A percentile compares a stretch with the other conserved stretches of the same genome.
Conservation (phyloP, 2,113 vertebrate genomes). For the Oophaga pumilio region DNA sequence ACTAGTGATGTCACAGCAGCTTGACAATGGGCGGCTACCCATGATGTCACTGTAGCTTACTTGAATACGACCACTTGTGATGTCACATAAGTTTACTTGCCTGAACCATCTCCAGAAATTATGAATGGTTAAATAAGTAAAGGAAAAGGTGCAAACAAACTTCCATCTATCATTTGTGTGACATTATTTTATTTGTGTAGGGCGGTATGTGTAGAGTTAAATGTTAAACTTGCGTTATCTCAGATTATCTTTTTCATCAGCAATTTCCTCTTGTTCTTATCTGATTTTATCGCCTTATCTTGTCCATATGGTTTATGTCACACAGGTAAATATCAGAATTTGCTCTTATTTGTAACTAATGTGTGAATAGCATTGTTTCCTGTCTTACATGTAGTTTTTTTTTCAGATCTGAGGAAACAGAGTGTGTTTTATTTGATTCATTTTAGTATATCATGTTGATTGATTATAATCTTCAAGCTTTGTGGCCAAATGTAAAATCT, state of each 20-base stretch:
- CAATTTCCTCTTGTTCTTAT: constrained; percentile 80
- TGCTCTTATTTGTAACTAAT: background rate
- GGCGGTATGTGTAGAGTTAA: background rate
- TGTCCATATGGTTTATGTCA: constrained; percentile 65
- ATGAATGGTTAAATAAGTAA: no score
- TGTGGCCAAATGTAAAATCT: no score
- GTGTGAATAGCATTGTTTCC: background rate
- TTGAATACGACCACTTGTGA: no score
- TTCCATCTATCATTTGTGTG: background rate
- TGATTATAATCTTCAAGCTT: no score
- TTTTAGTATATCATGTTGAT: no score
- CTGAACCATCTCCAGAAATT: no score
- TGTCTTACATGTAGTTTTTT: background rate
- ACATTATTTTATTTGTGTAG: background rate
- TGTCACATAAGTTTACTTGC: no score
- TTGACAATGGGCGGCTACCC: no score
- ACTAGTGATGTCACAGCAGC: no score
- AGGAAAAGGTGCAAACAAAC: background rate
- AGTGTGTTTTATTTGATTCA: no score
- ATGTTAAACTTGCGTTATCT: constrained; percentile 62
- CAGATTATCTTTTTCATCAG: constrained; percentile 73
- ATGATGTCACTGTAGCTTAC: no score
- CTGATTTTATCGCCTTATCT: constrained; percentile 65
- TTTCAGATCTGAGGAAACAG: no score
- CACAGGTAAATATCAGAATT: constrained; percentile 54